Evolutionary conservation across 2,797 vertebrate species (phyloP), one percentile per base, ranked within the genome.

Genomic region (Sebastolobus alascanus): DNA sequence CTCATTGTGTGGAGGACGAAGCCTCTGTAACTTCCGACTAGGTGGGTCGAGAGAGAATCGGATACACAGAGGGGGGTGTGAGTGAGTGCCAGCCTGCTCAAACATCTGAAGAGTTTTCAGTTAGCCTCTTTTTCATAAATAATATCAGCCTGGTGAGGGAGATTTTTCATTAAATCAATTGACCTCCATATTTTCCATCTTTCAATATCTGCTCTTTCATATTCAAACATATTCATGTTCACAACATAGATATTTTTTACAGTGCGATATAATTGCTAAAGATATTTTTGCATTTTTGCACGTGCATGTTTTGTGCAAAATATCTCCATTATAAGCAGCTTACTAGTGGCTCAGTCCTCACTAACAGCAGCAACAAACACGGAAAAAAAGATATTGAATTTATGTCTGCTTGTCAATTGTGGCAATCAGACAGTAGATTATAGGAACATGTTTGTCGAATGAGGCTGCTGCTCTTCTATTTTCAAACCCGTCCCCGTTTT

Each of bases 1-100:
- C 89, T 94, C 90, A 94, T 93, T 96, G 94, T 94, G 91, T 86
- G 84, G 65, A 85, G 75, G 77, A 72, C 29, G 70, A 61, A 90
- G 84, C 82, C 79, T 85, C 82, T 75, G 84, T 85, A 70, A 84
- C 83, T 88, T 85, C 90, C 63, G 77, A 87, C 83, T 77, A 55
- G 71, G 65, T 80, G 77, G 73, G 75, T 71, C 1, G 46, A 76
- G 58, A 74, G 71, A 79, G 78, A 55, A 73, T 46, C 63, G 13
- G 71, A 81, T 80, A 60, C 63, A 63, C 68, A 46, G 8, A 61
- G 38, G 68, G 22, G 59, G 27, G 9, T n/a, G 52, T 12, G 55
- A 6, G 61, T 18, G 29, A 4, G 25, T 33, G 25, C n/a, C 33
- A 27, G 35, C 68, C 33, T 16, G 38, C 25, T 33, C 25, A 27